Evolutionary conservation across 1,140 invertebrate species (phyloP).

Genomic region (Centruroides sculpturatus): DNA sequence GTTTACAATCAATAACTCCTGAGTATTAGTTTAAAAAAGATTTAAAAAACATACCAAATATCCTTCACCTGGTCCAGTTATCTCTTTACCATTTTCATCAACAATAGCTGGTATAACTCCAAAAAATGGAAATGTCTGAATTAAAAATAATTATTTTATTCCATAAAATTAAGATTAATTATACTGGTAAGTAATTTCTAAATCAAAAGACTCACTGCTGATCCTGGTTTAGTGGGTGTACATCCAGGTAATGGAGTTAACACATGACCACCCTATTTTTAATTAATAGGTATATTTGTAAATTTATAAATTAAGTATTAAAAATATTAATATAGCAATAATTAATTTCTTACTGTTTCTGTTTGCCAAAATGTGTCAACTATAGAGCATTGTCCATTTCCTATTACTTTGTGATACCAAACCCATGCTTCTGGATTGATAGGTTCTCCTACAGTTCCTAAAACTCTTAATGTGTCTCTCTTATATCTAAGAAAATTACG

Average conservation of each 20-base stretch:
- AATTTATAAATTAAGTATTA: neutral
- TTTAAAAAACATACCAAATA: slow-evolving; percentile 47
- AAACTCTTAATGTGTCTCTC: slow-evolving; percentile 50
- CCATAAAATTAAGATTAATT: neutral
- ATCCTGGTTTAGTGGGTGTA: slow-evolving; percentile 91
- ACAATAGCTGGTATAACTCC: slow-evolving; percentile 78
- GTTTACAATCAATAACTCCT: too few species aligned
- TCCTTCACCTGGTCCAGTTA: slow-evolving; percentile 79
- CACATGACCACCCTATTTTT: slow-evolving; percentile 59
- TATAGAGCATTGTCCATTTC: slow-evolving; percentile 54
- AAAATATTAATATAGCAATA: neutral
- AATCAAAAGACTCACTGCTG: slow-evolving; percentile 53
- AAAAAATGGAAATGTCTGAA: slow-evolving; percentile 91
- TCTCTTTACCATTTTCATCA: slow-evolving; percentile 70
- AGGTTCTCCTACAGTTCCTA: slow-evolving; percentile 92
- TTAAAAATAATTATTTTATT: slow-evolving; percentile 17
- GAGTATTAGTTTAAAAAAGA: too few species aligned
- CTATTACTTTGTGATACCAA: slow-evolving; percentile 89
- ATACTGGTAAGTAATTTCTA: neutral
- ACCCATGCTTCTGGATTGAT: slow-evolving; percentile 97
- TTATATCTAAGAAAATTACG: slow-evolving; percentile 37
- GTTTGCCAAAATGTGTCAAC: slow-evolving; percentile 99
- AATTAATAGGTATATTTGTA: neutral
- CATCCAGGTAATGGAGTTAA: slow-evolving; percentile 87
- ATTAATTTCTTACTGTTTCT: slow-evolving; percentile 47